These are phyloP conservation scores for Gnatocerus cornutus DNA, from an alignment of 2,888 invertebrate genomes.

Conservation along the genomic window DNA sequence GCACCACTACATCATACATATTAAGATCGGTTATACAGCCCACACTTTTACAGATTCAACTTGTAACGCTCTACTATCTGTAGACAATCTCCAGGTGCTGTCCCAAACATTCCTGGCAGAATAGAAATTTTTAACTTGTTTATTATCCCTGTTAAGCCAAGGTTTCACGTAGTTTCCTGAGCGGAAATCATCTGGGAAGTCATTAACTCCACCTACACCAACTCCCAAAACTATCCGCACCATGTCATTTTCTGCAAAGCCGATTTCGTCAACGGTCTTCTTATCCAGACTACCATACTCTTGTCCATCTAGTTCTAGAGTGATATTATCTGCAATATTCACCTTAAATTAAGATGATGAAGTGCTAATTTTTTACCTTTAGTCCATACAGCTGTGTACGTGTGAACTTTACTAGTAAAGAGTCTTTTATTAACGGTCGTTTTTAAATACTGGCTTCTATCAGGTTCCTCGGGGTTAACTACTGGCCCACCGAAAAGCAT, in stretches of 20 bases:
- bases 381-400: conserved; percentile 79
- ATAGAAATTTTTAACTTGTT: conserved; percentile 78
- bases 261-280: conserved; percentile 14
- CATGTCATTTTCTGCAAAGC: conserved; percentile 33
- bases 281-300: conserved; percentile 64
- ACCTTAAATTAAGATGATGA: not conserved
- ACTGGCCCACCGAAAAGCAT: conserved; percentile 74
- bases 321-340: conserved; percentile 62
- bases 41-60: conserved; percentile 35
- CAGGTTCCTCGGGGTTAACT: conserved; percentile 66
- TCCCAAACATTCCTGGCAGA: conserved; percentile 74
- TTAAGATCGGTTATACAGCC: conserved; percentile 10
- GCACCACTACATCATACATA: conserved; percentile 1
- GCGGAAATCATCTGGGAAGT: conserved; percentile 76
- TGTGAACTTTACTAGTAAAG: conserved; percentile 77
- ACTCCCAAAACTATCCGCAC: conserved; percentile 78
- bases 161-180: conserved; percentile 74
- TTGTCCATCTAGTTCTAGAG: conserved; percentile 67
- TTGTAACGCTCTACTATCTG: conserved; percentile 66
- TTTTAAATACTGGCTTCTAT: conserved; percentile 66
- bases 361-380: conserved; percentile 69
- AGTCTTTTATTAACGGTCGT: conserved; percentile 54
- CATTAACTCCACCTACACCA: conserved; percentile 80
- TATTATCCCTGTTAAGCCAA: conserved; percentile 77
- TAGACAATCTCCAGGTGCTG: conserved; percentile 77